These are phyloP conservation scores for Laspeyria flexula DNA, from an alignment of 2,888 invertebrate genomes.

Conservation along the genomic window DNA sequence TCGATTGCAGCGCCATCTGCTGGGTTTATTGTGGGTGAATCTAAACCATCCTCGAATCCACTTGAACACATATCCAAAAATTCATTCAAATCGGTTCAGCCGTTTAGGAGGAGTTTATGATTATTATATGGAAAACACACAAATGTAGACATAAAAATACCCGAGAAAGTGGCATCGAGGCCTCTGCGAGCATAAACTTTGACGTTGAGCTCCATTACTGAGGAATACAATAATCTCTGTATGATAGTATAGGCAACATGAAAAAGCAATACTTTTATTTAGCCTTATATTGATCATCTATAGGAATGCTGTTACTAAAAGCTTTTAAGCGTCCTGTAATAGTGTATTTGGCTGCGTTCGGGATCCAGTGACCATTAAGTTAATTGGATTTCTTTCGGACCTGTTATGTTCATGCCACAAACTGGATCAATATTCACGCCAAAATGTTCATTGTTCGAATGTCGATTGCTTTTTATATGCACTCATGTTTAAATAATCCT, in stretches of 20 bases:
- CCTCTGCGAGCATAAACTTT: constrained; percentile 4
- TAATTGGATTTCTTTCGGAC: constrained; percentile 59
- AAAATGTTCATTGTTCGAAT: constrained; percentile 47
- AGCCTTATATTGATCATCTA: constrained; percentile 38
- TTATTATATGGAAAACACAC: neutral
- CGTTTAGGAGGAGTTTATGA: too few relatives aligned
- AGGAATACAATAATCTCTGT: constrained; percentile 14
- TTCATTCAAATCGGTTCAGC: too few relatives aligned
- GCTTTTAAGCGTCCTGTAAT: constrained; percentile 53
- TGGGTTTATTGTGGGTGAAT: too few relatives aligned
- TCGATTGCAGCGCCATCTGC: too few relatives aligned
- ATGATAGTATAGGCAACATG: constrained; percentile 27
- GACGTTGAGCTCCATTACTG: constrained; percentile 4
- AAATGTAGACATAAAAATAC: neutral
- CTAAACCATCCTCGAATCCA: too few relatives aligned
- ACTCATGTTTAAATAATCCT: neutral
- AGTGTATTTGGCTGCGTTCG: constrained; percentile 50
- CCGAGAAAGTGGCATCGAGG: neutral
- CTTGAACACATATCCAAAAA: too few relatives aligned
- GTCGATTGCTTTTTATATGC: neutral
- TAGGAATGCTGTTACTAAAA: constrained; percentile 48
- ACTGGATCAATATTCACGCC: constrained; percentile 48
- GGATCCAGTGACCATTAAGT: constrained; percentile 52
- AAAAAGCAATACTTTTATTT: constrained; percentile 43
- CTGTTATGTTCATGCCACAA: constrained; percentile 40